Evolutionary conservation across 2,797 vertebrate genomes (phyloP), one percentile per base, ranked within the genome.

Genomic region (Petrocephalus schoutedeni): DNA sequence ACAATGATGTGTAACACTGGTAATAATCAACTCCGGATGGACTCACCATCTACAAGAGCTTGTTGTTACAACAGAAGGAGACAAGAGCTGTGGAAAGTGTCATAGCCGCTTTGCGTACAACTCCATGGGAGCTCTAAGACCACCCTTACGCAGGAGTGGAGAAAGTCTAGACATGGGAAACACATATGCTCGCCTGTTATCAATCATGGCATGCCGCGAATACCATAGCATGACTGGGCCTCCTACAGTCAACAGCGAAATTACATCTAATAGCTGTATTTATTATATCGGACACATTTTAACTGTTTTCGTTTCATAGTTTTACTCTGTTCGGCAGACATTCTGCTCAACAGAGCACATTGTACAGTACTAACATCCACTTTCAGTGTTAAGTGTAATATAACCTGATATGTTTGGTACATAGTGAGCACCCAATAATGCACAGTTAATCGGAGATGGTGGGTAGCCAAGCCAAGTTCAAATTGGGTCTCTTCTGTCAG

Each of bases 11-110:
- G 54, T 41, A 45, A 28, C 41, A 59, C 56, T 59, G 56, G 57
- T 83, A 14, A 45, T 61, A 82, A 87, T 83, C 67, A 56, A n/a
- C 1, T 14, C 32, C 14, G 87, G n/a, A n/a, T 82, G 8, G 14
- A 16, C 7, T 53, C 21, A 57, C 56, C n/a, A 36, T 51, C 57
- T 36, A 88, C 74, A 82, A 87, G n/a, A 53, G 7, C 19, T 16
- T 58, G 51, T 85, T 85, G 87, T 67, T 85, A 58, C 88, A 86
- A 61, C 61, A 58, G 32, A 71, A 77, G 84, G 84, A 86, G 84
- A 88, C 83, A 77, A 49, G 61, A 86, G 28, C 61, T 80, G n/a
- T 86, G 83, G 88, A 86, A 88, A 77, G 14, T 21, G 16, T 86
- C 53, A 80, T 36, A 45, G 45, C 61, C 74, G 10, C 45, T 53